Percentiles rank a stretch among this genome's conserved stretches.
phyloP scores from a whole-genome alignment of 2,888 invertebrate species.

The Aspidiotus destructor region DNA sequence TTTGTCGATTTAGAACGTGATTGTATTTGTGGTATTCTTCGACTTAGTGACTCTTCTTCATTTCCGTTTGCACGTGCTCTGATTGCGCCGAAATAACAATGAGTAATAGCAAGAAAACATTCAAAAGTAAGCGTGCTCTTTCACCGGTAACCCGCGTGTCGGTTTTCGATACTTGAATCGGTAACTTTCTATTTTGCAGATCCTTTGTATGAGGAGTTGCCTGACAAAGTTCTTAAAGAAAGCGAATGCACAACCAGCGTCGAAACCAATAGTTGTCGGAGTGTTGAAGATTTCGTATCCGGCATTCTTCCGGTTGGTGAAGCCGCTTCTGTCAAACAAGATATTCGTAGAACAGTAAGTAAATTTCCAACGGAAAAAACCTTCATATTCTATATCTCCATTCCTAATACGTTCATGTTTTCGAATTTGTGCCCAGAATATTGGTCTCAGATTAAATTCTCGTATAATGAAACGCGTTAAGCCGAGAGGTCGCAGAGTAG shows the following conservation, averaged over 20 bases:
- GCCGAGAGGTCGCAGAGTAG: conserved; percentile 7
- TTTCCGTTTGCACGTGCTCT: no score
- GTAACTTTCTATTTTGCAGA: neutral
- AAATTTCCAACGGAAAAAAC: no score
- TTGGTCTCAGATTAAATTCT: neutral
- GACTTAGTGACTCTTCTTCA: no score
- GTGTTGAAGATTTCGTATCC: conserved; percentile 12
- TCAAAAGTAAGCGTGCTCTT: neutral
- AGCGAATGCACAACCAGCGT: neutral
- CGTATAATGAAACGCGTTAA: conserved; percentile 5
- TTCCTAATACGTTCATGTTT: neutral
- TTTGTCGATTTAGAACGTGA: no score
- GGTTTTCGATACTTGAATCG: neutral
- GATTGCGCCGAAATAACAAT: no score
- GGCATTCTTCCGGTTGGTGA: conserved; percentile 10
- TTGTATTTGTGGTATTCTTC: no score
- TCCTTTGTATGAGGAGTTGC: conserved; percentile 20
- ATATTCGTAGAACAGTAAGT: conserved; percentile 8
- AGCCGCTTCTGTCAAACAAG: neutral
- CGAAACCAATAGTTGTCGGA: neutral
- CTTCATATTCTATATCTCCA: no score
- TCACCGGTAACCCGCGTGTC: neutral
- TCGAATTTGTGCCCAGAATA: neutral
- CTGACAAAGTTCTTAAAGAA: conserved; percentile 2
- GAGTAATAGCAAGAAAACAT: neutral